Evolutionary conservation across 1,140 invertebrate species (phyloP), one percentile per base, ranked within the genome.

Genomic region (Chrysomallon squamiferum): DNA sequence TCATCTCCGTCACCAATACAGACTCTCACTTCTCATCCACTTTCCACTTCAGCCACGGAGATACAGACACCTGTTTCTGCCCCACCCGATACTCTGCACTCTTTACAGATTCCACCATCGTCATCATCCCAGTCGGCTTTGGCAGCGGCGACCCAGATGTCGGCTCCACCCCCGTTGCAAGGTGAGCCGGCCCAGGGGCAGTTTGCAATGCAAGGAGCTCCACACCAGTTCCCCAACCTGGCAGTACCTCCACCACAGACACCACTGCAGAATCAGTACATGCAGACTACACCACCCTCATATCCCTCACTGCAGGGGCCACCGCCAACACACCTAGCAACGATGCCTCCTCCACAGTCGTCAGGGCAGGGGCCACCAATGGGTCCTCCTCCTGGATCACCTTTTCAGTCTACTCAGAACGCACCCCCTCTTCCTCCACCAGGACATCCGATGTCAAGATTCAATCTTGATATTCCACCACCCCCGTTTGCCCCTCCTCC

Each of bases 391-490:
- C 66, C 13, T 32, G 30, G 1, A 41, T 38, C 38, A 57, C 45
- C 29, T 18, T 33, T 13, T 49, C 15, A 32, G 20, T 27, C 62
- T 61, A 25, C 68, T 52, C 35, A 50, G 47, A 27, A 52, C 66
- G 25, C 63, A 58, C 29, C 72, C 69, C 20, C 59, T 60, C 35
- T 33, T 15, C 49, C 45, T 30, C n/a, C 54, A 20, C 50, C 59
- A 50, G n/a, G 49, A 41, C 22, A 52, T 63, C 18, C 69, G 62
- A 38, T 38, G 35, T 15, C 35, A 15, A 38, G 35, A 38, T 38
- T 38, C 15, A 27, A 35, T 47, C 45, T 69, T 3, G 59, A 47
- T 29, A 49, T 69, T 22, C 67, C 62, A 20, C 67, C 66, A 49
- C 64, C 61, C 18, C 67, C 52, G 22, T 58, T 65, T 33, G 58